Base-by-base conservation (phyloP, 2,888 invertebrate genomes). In the Lithosia quadra region DNA sequence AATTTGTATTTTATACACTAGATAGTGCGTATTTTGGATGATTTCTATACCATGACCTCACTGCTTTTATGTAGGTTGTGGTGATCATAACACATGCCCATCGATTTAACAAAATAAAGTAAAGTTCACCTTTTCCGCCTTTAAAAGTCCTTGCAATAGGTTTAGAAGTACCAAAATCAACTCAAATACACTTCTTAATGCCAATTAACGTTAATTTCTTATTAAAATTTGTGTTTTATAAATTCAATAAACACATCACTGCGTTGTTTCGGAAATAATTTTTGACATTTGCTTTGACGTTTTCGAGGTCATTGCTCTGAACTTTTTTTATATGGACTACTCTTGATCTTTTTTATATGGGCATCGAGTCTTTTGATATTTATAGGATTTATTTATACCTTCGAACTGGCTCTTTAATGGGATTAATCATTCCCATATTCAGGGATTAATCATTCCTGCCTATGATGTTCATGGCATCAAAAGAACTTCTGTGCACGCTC, bases 1-100 rank as follows among this genome's bases (percentile, higher is more conserved):
- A 28, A 24, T 56, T 13, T 15, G 28, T 24, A 56, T 18, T 49
- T n/a, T 49, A 9, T 49, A 1, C n/a, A n/a, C 9, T 9, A 49
- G 15, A n/a, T 49, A 49, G 18, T 49, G 49, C n/a, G 1, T 8
- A 22, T 21, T 56, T 56, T n/a, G 28, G 28, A 53, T 11, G 22
- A 39, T n/a, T 18, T 21, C 3, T 21, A 1, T 18, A 43, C 33
- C 62, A 75, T 84, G 83, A 83, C 74, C 77, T 82, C 84, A 80
- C 70, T 55, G 15, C 15, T 7, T n/a, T 21, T 36, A 34, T 43
- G 68, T 68, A 63, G 55, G 49, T 21, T 56, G 22, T 10, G 10
- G 58, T 28, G 21, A 59, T 5, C 15, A 36, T n/a, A 28, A 67
- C 82, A 82, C 82, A 80, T 80, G 74, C 33, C 15, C 1, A 71